phyloP scores from a whole-genome alignment of 2,888 invertebrate species.

The Sesia apiformis region DNA sequence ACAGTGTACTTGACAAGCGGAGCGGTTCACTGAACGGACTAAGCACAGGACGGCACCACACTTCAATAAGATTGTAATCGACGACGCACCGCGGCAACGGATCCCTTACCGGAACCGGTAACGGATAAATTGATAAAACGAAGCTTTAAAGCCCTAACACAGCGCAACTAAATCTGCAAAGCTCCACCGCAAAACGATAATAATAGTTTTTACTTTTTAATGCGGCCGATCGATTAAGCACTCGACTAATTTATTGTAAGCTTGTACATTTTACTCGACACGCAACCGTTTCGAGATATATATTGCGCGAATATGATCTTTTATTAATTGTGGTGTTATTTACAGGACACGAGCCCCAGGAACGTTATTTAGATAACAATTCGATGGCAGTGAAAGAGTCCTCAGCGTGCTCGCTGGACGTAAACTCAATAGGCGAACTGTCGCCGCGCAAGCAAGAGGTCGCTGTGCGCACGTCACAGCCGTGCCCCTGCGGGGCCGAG shows the following conservation, averaged over 20 bases:
- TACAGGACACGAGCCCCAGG: slow-evolving; percentile 46
- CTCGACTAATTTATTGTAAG: slow-evolving; percentile 46
- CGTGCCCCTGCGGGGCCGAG: slow-evolving; percentile 44
- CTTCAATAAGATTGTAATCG: slow-evolving; percentile 16
- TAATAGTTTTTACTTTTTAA: slow-evolving; percentile 62
- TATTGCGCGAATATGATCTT: slow-evolving; percentile 22
- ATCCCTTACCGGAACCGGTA: slow-evolving; percentile 33
- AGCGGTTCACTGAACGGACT: slow-evolving; percentile 53
- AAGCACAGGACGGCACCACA: slow-evolving; percentile 65
- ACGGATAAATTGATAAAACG: slow-evolving; percentile 26
- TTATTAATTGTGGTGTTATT: slow-evolving; percentile 43
- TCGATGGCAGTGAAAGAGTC: slow-evolving; percentile 60
- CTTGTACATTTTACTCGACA: slow-evolving; percentile 34
- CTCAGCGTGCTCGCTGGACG: slow-evolving; percentile 53
- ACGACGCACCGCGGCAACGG: slow-evolving; percentile 27
- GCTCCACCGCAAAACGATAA: slow-evolving; percentile 49
- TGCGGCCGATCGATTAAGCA: slow-evolving; percentile 68
- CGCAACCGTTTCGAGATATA: slow-evolving; percentile 20
- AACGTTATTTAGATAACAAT: slow-evolving; percentile 60
- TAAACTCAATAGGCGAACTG: slow-evolving; percentile 34
- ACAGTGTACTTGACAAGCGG: slow-evolving; percentile 21
- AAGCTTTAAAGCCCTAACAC: slow-evolving; percentile 34
- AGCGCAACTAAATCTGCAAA: slow-evolving; percentile 59
- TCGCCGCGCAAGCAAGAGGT: slow-evolving; percentile 60
- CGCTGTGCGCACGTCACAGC: slow-evolving; percentile 49